Evolutionary conservation across 2,113 vertebrate genomes (phyloP).

Genomic region (Phalacrocorax aristotelis): DNA sequence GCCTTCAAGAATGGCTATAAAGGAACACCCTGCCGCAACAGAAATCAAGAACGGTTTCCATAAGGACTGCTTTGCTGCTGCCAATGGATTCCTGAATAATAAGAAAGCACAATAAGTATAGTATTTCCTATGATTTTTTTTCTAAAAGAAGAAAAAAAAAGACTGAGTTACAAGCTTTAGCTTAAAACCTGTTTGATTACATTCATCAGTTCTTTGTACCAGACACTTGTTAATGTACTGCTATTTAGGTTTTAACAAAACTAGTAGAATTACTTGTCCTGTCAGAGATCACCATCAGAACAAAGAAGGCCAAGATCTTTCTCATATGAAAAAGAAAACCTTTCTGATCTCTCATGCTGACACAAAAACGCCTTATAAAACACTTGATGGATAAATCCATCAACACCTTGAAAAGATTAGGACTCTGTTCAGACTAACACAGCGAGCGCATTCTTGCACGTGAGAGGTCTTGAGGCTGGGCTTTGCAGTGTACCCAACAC

Average conservation of each 20-base stretch:
- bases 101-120: slow-evolving; percentile 77
- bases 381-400: not conserved
- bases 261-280: slow-evolving; percentile 34
- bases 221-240: slow-evolving; percentile 55
- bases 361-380: slow-evolving; percentile 26
- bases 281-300: not conserved
- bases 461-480: not conserved
- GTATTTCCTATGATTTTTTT: not conserved
- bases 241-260: slow-evolving; percentile 65
- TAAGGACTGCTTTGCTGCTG: slow-evolving; percentile 68
- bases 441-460: not conserved
- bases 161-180: slow-evolving; percentile 66
- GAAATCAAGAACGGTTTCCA: slow-evolving; percentile 78
- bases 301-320: not conserved
- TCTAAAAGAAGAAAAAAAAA: not conserved
- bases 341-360: not conserved
- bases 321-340: not conserved
- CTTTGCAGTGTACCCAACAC: not conserved
- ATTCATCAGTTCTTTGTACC: slow-evolving; percentile 65
- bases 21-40: slow-evolving; percentile 14
- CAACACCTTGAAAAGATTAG: slow-evolving; percentile 51
- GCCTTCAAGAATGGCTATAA: slow-evolving; percentile 57
- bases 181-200: slow-evolving; percentile 54
- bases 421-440: slow-evolving; percentile 34
- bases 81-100: slow-evolving; percentile 73